Conservation (phyloP, 2,797 vertebrate genomes). For the Syndactyla subalaris region DNA sequence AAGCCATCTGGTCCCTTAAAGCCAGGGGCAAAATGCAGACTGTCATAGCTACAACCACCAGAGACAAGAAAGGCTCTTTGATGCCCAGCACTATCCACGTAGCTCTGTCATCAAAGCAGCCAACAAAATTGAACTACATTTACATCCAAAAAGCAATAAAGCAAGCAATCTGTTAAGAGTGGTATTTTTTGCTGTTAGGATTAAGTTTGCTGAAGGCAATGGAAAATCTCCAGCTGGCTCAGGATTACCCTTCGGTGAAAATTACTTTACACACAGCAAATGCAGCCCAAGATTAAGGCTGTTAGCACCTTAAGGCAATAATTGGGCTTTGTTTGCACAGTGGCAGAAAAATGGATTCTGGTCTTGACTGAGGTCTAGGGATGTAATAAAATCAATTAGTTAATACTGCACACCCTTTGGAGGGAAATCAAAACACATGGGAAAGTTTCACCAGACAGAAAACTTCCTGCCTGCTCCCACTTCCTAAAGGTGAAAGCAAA, state of each 20-base stretch:
- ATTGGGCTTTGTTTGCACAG: constrained; percentile 31
- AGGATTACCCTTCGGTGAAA: neutral
- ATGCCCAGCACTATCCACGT: neutral
- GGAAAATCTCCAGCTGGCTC: constrained; percentile 55
- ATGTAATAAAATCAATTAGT: constrained; percentile 47
- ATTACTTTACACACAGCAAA: constrained; percentile 22
- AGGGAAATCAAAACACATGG: neutral
- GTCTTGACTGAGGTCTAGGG: constrained; percentile 10
- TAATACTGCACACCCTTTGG: neutral
- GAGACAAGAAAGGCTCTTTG: neutral
- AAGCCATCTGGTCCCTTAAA: constrained; percentile 3
- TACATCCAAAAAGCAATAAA: constrained; percentile 19
- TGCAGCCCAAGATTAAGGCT: constrained; percentile 21
- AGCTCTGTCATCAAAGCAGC: neutral
- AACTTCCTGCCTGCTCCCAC: neutral
- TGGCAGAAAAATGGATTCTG: constrained; percentile 20
- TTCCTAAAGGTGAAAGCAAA: neutral
- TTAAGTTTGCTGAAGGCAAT: neutral
- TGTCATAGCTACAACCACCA: neutral
- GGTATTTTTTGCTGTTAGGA: neutral
- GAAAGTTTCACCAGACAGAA: neutral
- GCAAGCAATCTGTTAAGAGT: constrained; percentile 4
- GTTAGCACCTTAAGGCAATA: constrained; percentile 45
- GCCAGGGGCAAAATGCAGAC: neutral
- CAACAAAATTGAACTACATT: neutral